phyloP scores from a whole-genome alignment of 2,888 invertebrate species.

The Pristionchus arcanus region DNA sequence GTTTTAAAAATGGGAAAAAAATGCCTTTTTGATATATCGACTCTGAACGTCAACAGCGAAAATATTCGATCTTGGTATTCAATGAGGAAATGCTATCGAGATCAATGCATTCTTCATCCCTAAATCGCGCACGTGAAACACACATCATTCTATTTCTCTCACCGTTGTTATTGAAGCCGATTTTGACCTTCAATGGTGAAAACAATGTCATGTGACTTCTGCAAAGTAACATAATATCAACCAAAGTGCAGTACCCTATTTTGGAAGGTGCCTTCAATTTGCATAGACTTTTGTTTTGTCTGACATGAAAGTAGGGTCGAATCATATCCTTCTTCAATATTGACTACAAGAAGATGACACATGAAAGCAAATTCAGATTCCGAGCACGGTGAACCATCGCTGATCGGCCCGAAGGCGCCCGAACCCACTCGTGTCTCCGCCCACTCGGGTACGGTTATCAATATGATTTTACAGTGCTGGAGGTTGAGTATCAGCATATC shows the following conservation, averaged over 20 bases:
- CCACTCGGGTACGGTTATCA: slow-evolving; percentile 25
- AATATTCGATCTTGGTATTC: too few relatives aligned
- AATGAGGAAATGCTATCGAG: too few relatives aligned
- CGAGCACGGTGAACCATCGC: background rate
- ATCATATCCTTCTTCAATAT: too few relatives aligned
- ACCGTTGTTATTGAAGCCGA: background rate
- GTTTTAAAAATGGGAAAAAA: too few relatives aligned
- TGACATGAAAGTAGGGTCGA: too few relatives aligned
- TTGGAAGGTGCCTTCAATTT: too few relatives aligned
- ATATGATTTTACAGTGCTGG: too few relatives aligned
- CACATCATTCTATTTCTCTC: background rate
- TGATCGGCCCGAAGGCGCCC: background rate
- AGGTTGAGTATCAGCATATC: too few relatives aligned
- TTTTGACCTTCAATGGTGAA: background rate
- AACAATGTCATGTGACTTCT: background rate
- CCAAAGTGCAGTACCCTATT: background rate
- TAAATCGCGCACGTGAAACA: background rate
- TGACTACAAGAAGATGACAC: background rate
- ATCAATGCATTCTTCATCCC: background rate
- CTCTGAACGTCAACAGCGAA: too few relatives aligned
- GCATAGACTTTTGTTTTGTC: too few relatives aligned
- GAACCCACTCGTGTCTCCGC: background rate
- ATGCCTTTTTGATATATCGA: too few relatives aligned
- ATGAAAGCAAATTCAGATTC: background rate
- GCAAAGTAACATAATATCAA: background rate